These are phyloP conservation scores for Poeciliopsis occidentalis DNA, from an alignment of 2,113 vertebrate species.

Conservation along the genomic window DNA sequence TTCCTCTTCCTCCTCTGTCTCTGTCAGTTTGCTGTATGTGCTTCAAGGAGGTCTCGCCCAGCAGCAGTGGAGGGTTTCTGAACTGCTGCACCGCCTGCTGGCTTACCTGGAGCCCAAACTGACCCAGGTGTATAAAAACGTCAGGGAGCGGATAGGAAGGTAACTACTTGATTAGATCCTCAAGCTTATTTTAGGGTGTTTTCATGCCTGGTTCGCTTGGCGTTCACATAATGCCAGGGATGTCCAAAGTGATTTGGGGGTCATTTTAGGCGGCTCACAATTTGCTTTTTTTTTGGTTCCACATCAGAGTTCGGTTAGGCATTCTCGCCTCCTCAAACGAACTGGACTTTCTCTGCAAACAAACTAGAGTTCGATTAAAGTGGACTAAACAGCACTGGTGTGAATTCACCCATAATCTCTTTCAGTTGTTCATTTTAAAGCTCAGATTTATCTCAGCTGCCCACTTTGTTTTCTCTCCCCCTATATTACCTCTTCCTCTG, in stretches of 20 bases:
- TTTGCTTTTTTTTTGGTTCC: too few species aligned
- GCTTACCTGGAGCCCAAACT: constrained; percentile 96
- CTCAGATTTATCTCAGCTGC: background rate
- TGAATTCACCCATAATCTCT: background rate
- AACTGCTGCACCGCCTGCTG: constrained; percentile 90
- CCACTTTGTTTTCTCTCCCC: background rate
- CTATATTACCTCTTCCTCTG: constrained; percentile 5
- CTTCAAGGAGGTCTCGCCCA: constrained; percentile 96
- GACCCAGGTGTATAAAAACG: constrained; percentile 97
- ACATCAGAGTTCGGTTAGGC: too few species aligned
- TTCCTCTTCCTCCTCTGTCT: constrained; percentile 4
- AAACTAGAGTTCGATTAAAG: too few species aligned
- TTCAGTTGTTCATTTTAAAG: background rate
- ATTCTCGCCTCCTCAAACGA: too few species aligned
- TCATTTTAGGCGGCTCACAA: too few species aligned
- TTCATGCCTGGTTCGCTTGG: too few species aligned
- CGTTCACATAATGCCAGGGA: too few species aligned
- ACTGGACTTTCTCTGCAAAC: too few species aligned
- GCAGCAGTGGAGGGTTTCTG: constrained; percentile 96
- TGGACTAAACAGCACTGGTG: too few species aligned
- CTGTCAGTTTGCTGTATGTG: constrained; percentile 89
- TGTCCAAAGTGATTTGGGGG: too few species aligned
- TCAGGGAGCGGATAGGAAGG: constrained; percentile 97
- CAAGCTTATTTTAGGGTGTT: background rate
- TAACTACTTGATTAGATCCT: constrained; percentile 45